A percentile compares a stretch with the other conserved stretches of the same genome.
phyloP scores from a whole-genome alignment of 2,797 vertebrate species.

The Caiman crocodilus region DNA sequence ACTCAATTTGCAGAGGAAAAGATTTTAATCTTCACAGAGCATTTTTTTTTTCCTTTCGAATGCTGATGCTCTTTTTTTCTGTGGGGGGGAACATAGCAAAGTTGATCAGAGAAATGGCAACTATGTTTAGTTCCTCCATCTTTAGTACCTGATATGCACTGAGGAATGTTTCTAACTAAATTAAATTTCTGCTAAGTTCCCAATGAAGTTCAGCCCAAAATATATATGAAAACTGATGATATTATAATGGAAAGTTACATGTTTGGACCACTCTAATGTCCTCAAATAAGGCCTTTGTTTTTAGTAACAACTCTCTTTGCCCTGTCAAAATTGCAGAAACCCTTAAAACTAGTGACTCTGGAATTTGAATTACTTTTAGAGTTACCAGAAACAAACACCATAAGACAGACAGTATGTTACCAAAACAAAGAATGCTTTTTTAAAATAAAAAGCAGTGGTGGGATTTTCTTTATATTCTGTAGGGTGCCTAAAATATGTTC shows the following conservation, averaged over 20 bases:
- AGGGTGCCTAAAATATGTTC: no score
- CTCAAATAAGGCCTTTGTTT: neutral
- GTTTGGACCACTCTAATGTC: neutral
- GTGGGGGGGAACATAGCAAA: neutral
- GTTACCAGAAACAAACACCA: neutral
- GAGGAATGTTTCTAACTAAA: neutral
- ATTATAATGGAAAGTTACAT: neutral
- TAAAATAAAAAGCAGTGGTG: neutral
- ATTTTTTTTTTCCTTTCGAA: conserved; percentile 11
- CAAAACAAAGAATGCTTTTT: neutral
- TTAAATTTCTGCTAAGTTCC: neutral
- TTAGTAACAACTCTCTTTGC: neutral
- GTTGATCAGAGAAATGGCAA: neutral
- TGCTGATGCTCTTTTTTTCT: neutral
- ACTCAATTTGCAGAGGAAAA: conserved; percentile 33
- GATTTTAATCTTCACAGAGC: conserved; percentile 55
- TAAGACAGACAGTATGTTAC: neutral
- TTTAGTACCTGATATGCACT: neutral
- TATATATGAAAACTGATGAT: neutral
- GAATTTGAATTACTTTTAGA: no score
- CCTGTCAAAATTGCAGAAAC: neutral
- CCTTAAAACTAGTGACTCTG: neutral
- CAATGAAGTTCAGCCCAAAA: neutral
- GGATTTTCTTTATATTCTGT: neutral
- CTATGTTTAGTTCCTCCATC: neutral